These are phyloP conservation scores for Cyclopterus lumpus DNA, from an alignment of 2,797 vertebrate genomes.

Conservation along the genomic window DNA sequence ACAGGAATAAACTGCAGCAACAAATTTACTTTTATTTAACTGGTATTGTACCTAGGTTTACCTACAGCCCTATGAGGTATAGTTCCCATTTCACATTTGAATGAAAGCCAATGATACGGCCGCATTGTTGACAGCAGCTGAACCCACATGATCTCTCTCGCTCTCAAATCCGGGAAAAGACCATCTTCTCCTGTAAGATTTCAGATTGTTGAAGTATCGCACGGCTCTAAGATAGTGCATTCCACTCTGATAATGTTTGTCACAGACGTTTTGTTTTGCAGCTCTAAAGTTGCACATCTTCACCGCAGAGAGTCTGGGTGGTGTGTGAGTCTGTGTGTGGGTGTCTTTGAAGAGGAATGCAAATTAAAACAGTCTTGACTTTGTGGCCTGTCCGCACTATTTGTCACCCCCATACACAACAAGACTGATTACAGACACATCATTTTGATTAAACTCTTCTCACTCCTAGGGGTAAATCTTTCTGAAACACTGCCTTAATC, in stretches of 20 bases:
- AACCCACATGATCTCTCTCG: slow-evolving; percentile 19
- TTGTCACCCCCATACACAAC: slow-evolving; percentile 31
- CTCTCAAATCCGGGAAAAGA: slow-evolving; percentile 31
- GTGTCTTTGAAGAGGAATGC: slow-evolving; percentile 47
- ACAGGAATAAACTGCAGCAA: not conserved
- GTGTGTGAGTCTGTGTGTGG: slow-evolving; percentile 14
- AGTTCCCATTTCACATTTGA: not conserved
- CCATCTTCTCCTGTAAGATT: slow-evolving; percentile 9
- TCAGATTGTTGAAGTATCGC: slow-evolving; percentile 16
- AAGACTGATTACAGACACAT: slow-evolving; percentile 10
- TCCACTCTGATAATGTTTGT: slow-evolving; percentile 27
- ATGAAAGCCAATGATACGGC: not conserved
- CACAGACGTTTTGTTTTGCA: slow-evolving; percentile 62
- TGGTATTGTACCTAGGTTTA: not conserved
- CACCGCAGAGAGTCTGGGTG: slow-evolving; percentile 7
- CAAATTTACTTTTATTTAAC: not conserved
- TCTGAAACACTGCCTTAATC: slow-evolving; percentile 42
- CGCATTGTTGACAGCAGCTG: slow-evolving; percentile 43
- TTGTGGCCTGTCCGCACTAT: not conserved
- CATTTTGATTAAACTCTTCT: slow-evolving; percentile 15
- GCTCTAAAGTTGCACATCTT: slow-evolving; percentile 23
- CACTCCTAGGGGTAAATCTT: not conserved
- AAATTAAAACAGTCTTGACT: slow-evolving; percentile 49
- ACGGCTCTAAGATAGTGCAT: slow-evolving; percentile 16
- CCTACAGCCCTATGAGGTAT: not conserved